Evolutionary conservation across 2,888 invertebrate genomes (phyloP).

Genomic region (Hyposoter didymator): DNA sequence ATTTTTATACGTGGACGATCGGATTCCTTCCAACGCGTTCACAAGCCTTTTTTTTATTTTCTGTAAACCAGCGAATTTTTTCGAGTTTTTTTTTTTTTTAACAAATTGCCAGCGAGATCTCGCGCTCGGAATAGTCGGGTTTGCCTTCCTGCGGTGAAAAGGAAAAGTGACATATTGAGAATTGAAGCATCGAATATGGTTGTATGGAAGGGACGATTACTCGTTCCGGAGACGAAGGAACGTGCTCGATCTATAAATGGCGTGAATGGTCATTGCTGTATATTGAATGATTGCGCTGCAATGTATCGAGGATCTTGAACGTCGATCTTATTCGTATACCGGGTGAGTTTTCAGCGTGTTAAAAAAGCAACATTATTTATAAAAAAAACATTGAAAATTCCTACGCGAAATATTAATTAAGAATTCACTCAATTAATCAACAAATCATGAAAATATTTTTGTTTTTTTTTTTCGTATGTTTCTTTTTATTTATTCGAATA

Average conservation of each 20-base stretch:
- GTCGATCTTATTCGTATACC: background rate
- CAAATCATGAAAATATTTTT: background rate
- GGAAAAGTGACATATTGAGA: background rate
- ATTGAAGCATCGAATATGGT: slow-evolving; percentile 9
- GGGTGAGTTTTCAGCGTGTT: background rate
- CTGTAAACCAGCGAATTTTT: background rate
- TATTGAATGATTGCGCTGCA: slow-evolving; percentile 55
- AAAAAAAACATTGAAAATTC: background rate
- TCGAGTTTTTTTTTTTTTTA: background rate
- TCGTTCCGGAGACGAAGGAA: slow-evolving; percentile 44
- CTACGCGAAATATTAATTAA: background rate
- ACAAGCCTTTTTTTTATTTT: background rate
- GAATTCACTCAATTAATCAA: background rate
- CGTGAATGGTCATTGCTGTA: slow-evolving; percentile 23
- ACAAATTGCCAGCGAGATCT: background rate
- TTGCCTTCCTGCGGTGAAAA: slow-evolving; percentile 1
- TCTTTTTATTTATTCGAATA: background rate
- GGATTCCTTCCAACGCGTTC: background rate
- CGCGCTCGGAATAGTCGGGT: background rate
- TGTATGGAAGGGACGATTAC: slow-evolving; percentile 26
- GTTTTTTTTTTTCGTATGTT: background rate
- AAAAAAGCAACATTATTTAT: background rate
- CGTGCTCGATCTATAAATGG: slow-evolving; percentile 25
- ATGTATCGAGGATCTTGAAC: slow-evolving; percentile 19
- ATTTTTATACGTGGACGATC: background rate